Base-by-base conservation (phyloP, 2,888 invertebrate species). In the Achlya flavicornis region DNA sequence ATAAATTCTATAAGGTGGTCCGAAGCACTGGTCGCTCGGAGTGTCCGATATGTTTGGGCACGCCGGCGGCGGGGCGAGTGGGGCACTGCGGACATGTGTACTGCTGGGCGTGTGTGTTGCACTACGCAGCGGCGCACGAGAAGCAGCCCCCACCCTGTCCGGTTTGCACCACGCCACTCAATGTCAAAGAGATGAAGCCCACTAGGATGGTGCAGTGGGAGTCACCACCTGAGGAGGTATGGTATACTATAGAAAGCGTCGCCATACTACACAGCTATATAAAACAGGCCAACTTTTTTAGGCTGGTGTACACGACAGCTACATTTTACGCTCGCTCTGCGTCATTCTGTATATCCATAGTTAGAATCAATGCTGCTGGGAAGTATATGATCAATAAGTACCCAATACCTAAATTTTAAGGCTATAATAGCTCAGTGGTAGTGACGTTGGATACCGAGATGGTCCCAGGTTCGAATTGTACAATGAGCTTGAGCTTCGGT, bases 81-180 rank as follows among this genome's bases (percentile, higher is more conserved):
- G 98, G 98, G 0, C 95, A 96, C 57, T 99, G 99, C 87, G 99
- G 99, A 11, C 99, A 99, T 85, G 97, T 98, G 69, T 99, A 97
- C 88, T 99, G 99, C 89, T 99, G 98, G 98, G 95, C 98, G 0
- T 99, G 99, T 83, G 96, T 98, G 76, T 94, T 99, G 61, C 99
- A 99, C 88, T 99, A 99, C 85, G 94, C 98, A 57, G 96, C 97
- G 0, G 93, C 98, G 3, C 96, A 97, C 62, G 98, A 99, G 77
- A 96, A 97, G 82, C 92, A 95, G 33, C 97, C 96, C 94, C 93
- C 93, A 8, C 93, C 93, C 0, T 99, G 99, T 87, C 99, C 99
- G 0, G 98, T 99, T 70, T 99, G 99, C 88, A 96, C 96, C 75
- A 97, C 98, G 78, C 95, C 96, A 1, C 94, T 99, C 62, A 95